Base-by-base conservation (phyloP, 1,140 invertebrate species). In the Cydia amplana region DNA sequence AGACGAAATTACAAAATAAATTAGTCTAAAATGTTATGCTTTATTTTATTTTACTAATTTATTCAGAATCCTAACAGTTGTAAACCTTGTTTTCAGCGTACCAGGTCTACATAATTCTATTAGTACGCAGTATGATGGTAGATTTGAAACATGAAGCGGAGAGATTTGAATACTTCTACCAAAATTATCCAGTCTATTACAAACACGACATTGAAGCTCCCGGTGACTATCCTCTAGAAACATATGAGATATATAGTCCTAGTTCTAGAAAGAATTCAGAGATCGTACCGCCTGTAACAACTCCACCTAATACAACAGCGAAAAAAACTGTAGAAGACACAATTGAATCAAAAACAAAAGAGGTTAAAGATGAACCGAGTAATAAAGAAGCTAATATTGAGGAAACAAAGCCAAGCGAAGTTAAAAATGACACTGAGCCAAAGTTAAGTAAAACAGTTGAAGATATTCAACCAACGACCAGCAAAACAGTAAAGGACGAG, bases 81-180 rank as follows among this genome's bases (percentile, higher is more conserved):
- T 67, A 16, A 14, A 7, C 12, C 40, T 36, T 36, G 5, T 20
- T 70, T 36, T 18, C 65, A 70, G 65, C 28, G 6, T 70, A 70
- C 65, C 65, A 70, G 65, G 9, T 20, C 16, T 70, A 70, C 65
- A 32, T 70, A 16, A 70, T 70, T 23, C 16, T 70, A 4, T 36
- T 70, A 36, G 65, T 70, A 18, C 28, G 65, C 28, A 70, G 65
- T 36, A 18, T 70, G 16, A 70, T 70, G 28, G 65, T 70, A 7
- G 65, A 70, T 40, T 18, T 70, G 20, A 70, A 70, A 40, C 28
- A 40, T 6, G 65, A 36, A 40, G 32, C 16, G 10, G 32, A 70
- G 1, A 70, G n/a, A 23, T 60, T 60, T 10, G 55, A 60, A 60
- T 60, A 60, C 9, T 60, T 60, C n/a, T 60, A 60, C 20, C 18